These are phyloP conservation scores for Karalla daura DNA, from an alignment of 2,797 vertebrate genomes.

Conservation along the genomic window DNA sequence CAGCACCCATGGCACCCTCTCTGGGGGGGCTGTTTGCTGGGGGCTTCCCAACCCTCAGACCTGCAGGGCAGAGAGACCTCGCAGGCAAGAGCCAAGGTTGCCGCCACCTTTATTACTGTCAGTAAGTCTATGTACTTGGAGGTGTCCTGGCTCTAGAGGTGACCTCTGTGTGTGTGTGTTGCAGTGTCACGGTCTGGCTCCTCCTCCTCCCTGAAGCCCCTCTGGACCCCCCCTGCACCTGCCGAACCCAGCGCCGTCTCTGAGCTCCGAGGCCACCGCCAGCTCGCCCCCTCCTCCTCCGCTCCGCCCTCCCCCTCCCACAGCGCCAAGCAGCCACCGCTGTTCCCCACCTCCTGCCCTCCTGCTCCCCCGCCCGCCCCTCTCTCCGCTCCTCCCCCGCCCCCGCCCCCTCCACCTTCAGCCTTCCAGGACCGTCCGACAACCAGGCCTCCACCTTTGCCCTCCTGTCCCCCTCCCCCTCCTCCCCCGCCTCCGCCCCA, in stretches of 20 bases:
- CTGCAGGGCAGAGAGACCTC: conserved; percentile 89
- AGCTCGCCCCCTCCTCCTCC: conserved; percentile 74
- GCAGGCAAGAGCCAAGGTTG: conserved; percentile 86
- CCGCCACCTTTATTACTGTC: conserved; percentile 7
- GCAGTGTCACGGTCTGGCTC: conserved; percentile 81
- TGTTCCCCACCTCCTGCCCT: conserved; percentile 54
- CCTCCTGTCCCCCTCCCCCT: conserved; percentile 78
- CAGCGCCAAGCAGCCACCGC: conserved; percentile 35
- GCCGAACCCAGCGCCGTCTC: conserved; percentile 46
- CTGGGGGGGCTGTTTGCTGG: conserved; percentile 93
- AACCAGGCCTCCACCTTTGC: conserved; percentile 68
- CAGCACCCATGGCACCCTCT: conserved; percentile 72
- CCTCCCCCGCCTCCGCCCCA: conserved; percentile 77
- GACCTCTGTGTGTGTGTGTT: conserved; percentile 24
- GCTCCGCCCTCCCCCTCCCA: conserved; percentile 71
- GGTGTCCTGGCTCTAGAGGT: not conserved
- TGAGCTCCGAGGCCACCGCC: conserved; percentile 68
- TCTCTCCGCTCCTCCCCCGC: conserved; percentile 74
- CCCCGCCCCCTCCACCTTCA: conserved; percentile 72
- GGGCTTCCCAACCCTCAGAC: conserved; percentile 93
- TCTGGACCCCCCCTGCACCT: conserved; percentile 78
- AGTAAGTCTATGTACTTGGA: not conserved
- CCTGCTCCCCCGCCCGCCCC: conserved; percentile 68
- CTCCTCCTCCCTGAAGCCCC: conserved; percentile 79
- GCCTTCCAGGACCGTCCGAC: conserved; percentile 75